Base-by-base conservation (phyloP, 1,140 invertebrate genomes). In the Saccostrea echinata region DNA sequence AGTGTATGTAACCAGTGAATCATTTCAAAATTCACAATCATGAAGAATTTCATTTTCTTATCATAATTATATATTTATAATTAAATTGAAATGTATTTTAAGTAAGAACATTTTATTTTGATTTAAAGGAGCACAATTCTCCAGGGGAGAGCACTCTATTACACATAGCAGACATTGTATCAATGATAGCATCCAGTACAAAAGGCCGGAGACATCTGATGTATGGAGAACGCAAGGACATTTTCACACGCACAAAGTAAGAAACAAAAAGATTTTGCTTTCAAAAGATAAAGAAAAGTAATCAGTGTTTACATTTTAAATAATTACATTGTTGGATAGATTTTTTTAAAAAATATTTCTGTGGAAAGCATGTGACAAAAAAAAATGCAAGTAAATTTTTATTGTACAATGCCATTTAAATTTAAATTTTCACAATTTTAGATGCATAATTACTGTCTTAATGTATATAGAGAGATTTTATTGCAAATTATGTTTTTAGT, bases 151-250 rank as follows among this genome's bases (percentile, higher is more conserved):
- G 81, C 16, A 92, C 92, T 16, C 86, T 94, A 64, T 88, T 94
- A n/a, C 92, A 93, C 84, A 91, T 95, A 18, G 94, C 94, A 35
- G 93, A 95, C 87, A 92, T 95, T 24, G 86, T 95, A 27, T 93
- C 93, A 64, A 91, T 92, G 64, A 92, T 94, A 35, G 94, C 94
- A 1, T 93, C 93, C 21, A 93, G 90, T 87, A 91, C 91, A 16
- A 91, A 87, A 64, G 93, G 93, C 1, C 87, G 92, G 33, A 87
- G 91, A 55, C 91, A 93, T 71, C 90, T 94, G 35, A 90, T 94
- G 89, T 93, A 94, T 89, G 93, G 93, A 24, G 92, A 94, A 86
- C 91, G 91, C 64, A 91, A 83, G 21, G 43, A 83, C 81, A 83
- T 83, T 18, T 91, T 91, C 80, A 90, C 92, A 30, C 89, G 90